These are phyloP conservation scores for Spea multiplicata DNA, from an alignment of 2,113 vertebrate species.

Conservation along the genomic window DNA sequence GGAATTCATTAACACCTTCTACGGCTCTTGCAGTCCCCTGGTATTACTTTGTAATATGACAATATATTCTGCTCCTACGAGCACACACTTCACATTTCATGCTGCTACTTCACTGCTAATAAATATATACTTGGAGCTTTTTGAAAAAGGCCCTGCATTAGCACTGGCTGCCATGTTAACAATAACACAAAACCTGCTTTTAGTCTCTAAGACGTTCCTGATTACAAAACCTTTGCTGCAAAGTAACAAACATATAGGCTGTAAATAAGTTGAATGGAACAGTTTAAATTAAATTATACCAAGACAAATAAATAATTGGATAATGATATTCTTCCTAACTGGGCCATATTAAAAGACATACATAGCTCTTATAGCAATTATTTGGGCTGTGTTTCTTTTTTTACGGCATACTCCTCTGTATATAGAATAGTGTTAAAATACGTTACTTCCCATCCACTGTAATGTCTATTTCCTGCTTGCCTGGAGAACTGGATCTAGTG, in stretches of 20 bases:
- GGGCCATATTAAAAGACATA: no score
- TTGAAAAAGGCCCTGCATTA: conserved; percentile 11
- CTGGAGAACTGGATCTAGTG: no score
- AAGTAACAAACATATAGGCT: no score
- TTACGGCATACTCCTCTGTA: no score
- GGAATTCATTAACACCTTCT: conserved; percentile 40
- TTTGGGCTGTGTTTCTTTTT: no score
- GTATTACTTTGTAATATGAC: conserved; percentile 36
- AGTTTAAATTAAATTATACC: conserved; percentile 1
- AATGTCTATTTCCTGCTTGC: no score
- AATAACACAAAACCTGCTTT: conserved; percentile 3
- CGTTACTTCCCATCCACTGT: no score
- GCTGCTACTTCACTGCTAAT: conserved; percentile 23
- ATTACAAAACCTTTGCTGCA: background rate
- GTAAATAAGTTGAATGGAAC: background rate
- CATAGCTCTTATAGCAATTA: no score
- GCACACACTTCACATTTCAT: conserved; percentile 32
- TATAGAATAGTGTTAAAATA: no score
- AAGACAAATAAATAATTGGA: background rate
- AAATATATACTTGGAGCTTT: conserved; percentile 23
- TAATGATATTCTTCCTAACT: no score
- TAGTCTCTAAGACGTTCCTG: background rate
- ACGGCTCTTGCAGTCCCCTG: conserved; percentile 14
- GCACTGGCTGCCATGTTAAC: conserved; percentile 1
- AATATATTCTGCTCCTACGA: conserved; percentile 28